Conservation (phyloP, 2,888 invertebrate genomes). For the Morpho helenor region DNA sequence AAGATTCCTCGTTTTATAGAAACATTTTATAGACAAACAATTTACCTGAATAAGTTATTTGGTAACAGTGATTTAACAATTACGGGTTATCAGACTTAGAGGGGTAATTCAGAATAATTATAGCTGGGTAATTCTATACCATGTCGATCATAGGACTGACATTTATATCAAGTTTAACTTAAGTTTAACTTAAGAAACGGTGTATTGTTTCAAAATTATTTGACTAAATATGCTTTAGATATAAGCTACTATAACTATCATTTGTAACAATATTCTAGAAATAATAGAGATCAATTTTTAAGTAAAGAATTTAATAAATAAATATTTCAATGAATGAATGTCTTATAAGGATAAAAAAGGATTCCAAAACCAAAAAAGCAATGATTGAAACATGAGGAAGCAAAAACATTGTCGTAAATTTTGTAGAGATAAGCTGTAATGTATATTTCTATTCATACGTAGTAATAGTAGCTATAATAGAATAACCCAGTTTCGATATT, state of each 20-base stretch:
- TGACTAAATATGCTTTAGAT: too few species aligned
- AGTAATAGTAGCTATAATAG: neutral
- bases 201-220: too few species aligned
- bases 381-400: too few species aligned
- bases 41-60: constrained; percentile 6
- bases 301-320: too few species aligned
- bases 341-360: neutral
- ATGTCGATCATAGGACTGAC: neutral
- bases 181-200: neutral
- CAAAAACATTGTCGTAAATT: too few species aligned
- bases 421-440: too few species aligned
- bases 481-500: neutral
- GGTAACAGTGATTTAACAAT: constrained; percentile 6
- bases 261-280: too few species aligned
- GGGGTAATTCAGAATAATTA: constrained; percentile 1
- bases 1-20: neutral
- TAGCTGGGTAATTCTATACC: constrained; percentile 4
- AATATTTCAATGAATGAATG: neutral
- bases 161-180: neutral
- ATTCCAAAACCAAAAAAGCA: too few species aligned
- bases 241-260: too few species aligned
- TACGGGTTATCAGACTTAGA: neutral
- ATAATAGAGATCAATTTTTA: too few species aligned
- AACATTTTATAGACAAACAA: neutral
- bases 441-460: too few species aligned